Base-by-base conservation (phyloP, 2,888 invertebrate species). In the Colostygia pectinataria region DNA sequence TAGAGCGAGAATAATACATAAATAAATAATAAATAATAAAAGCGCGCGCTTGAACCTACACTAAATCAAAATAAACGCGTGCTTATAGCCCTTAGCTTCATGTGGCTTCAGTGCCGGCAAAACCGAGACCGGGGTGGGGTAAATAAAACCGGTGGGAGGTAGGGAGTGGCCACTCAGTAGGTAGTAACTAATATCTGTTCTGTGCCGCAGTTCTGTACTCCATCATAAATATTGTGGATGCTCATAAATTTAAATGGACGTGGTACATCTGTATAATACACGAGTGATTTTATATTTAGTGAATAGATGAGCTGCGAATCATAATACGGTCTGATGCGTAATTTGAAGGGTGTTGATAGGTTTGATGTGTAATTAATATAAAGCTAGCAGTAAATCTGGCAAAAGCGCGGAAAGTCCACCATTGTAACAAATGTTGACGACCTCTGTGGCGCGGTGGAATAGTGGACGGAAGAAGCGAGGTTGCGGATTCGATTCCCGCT, bases 211-310 rank as follows among this genome's bases (percentile, higher is more conserved):
- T 39, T 41, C 45, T 53, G 54, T 61, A 58, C 42, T 56, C 51
- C 47, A 45, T 59, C 72, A 68, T 79, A 66, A 76, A 80, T 75
- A 77, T 69, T 67, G 46, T 49, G 29, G 24, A 33, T 12, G 28
- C 38, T 47, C 52, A 52, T 52, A 46, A 29, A 52, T 52, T 46
- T 52, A 42, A 46, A 52, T 46, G 46, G 13, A 34, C 34, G 34
- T 43, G 37, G 37, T 28, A 10, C 25, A 32, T 28, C 23, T 14
- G 29, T 50, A 27, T 23, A 15, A 41, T 18, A 38, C 24, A 12
- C 13, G 9, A 41, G 23, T 42, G 37, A 41, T 37, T 44, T 36
- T 37, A 28, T 41, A 44, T 44, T 51, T 45, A 39, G 38, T 49
- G 27, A 36, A 36, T 18, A 33, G 18, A 40, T 24, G 20, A 14